A percentile compares a stretch with the other conserved stretches of the same genome.
Evolutionary conservation across 2,888 invertebrate species (phyloP).

Genomic region (Thumatha senex): DNA sequence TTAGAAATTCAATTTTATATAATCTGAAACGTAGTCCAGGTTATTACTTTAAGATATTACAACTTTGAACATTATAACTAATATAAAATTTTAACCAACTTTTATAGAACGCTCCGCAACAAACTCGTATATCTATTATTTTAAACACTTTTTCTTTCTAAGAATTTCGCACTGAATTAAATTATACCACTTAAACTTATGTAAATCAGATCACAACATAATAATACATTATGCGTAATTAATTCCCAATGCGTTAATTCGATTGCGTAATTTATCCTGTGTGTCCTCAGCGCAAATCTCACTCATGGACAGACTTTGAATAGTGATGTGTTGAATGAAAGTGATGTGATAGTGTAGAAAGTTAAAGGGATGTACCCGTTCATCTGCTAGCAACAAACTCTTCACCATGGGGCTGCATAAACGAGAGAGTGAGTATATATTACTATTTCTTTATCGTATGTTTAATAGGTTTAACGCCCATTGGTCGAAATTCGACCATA

Average conservation of each 20-base stretch:
- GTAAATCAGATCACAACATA: constrained; percentile 15
- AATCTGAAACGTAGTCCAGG: no score
- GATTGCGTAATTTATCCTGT: constrained; percentile 30
- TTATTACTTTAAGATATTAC: no score
- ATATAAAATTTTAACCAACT: no score
- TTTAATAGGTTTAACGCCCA: background rate
- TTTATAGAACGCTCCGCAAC: no score
- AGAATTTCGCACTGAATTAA: constrained; percentile 1
- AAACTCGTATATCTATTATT: no score
- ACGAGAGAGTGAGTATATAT: constrained; percentile 66
- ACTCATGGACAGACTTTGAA: constrained; percentile 30
- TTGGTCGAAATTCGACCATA: no score
- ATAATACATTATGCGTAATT: constrained; percentile 10
- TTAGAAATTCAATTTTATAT: no score
- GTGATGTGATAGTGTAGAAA: constrained; percentile 54
- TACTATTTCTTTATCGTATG: background rate
- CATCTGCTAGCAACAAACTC: constrained; percentile 35
- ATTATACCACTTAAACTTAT: constrained; percentile 28
- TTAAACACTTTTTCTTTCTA: no score
- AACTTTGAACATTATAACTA: no score
- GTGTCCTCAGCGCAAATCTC: constrained; percentile 29
- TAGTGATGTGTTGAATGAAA: constrained; percentile 48
- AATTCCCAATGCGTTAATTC: constrained; percentile 22
- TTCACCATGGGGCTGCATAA: constrained; percentile 71
- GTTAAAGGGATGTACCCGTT: constrained; percentile 45